Evolutionary conservation across 2,888 invertebrate genomes (phyloP), one percentile per base, ranked within the genome.

Genomic region (Oligia strigilis): DNA sequence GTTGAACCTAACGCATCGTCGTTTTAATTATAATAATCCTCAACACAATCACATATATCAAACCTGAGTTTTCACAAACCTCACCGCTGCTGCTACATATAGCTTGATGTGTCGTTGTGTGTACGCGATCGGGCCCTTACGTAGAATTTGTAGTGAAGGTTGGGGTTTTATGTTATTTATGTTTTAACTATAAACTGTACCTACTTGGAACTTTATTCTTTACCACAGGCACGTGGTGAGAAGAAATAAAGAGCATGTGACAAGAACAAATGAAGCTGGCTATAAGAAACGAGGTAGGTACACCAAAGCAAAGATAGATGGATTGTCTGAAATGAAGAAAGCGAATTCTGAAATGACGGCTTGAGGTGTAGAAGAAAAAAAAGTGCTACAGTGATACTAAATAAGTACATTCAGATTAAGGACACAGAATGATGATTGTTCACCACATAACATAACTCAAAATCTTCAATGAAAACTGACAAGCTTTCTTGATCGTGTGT

Each of bases 401-500:
- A 64, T 36, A 17, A 29, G 29, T 29, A 29, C 0, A 40, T 23
- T 65, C 3, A 0, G 40, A 40, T 40, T 36, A 17, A 17, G 29
- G 36, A 4, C 36, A 36, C 40, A 2, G 40, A 23, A 23, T 65
- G 1, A 23, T 65, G 19, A 40, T 11, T 40, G 11, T 65, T 11
- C 11, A 23, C 65, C 11, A 65, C 40, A 65, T 65, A 64, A 64
- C 19, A 64, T 19, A 40, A 40, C 29, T 29, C 29, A 40, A 40
- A 40, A 40, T 65, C 9, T 14, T 60, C 14, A 71, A 52, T 62
- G 4, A 1, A 64, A 65, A 74, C 58, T 64, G 67, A 55, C 74
- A 72, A 74, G 0, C 2, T 52, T 5, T 1, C 23, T 46, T 81
- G 46, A 80, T 65, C 36, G 72, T 69, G n/a, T 81, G 70, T 14